Base-by-base conservation (phyloP, 2,888 invertebrate genomes). In the Mythimna albipuncta region DNA sequence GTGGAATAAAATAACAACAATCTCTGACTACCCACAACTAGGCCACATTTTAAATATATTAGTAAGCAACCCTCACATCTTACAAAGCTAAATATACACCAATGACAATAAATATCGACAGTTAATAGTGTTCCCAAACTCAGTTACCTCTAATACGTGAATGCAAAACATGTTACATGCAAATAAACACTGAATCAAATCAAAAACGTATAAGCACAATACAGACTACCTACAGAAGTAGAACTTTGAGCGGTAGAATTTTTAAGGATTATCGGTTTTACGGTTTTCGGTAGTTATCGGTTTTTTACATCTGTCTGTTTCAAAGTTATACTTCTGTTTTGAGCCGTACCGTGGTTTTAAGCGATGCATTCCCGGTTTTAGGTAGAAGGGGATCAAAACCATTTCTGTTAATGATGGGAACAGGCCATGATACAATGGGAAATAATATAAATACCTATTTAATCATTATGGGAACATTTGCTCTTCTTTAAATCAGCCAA, bases 161-260 rank as follows among this genome's bases (percentile, higher is more conserved):
- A 91, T 89, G 95, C 96, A 96, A 96, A 96, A 93, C 90, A 96
- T 93, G 92, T 83, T 94, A 96, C 96, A 96, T 96, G 96, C 96
- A 96, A 96, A 95, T 93, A 87, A 94, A 95, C 93, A 95, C 92
- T 88, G 89, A 92, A 88, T 89, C 88, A 87, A 91, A 92, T 89
- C 86, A 91, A 94, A 93, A 91, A 87, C 83, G 77, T 83, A 85
- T 85, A 86, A 79, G 85, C 84, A 86, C 86, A 80, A 84, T 73
- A 86, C 77, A 57, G 83, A 68, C 83, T 74, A 65, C 59, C 21
- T 54, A 71, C 72, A 75, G 67, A 10, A 75, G 74, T 54, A 84
- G 62, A 85, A 69, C 54, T 68, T 74, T 63, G 58, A 66, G 52
- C 7, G 47, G 11, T 5, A 55, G 6, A 41, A 55, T 19, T 52